phyloP scores from a whole-genome alignment of 2,797 vertebrate genomes.

The Diplodus puntazzo region DNA sequence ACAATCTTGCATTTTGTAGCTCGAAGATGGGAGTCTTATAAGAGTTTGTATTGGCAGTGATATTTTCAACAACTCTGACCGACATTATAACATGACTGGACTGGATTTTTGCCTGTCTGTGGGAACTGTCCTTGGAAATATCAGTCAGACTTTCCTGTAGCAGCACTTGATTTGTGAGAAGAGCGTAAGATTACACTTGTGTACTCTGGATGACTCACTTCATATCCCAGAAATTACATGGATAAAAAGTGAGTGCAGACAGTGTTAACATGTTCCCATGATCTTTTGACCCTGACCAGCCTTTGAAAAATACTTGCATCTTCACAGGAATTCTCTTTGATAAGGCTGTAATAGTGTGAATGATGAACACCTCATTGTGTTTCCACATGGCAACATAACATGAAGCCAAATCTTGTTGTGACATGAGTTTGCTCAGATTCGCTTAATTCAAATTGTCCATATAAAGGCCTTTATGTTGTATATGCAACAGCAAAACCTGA shows the following conservation, averaged over 20 bases:
- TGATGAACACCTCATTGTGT: constrained; percentile 40
- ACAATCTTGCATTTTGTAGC: no score
- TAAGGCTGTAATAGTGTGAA: constrained; percentile 8
- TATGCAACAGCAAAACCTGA: not conserved
- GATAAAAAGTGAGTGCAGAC: constrained; percentile 17
- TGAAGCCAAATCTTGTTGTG: not conserved
- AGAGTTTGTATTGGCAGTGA: not conserved
- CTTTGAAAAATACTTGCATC: constrained; percentile 24
- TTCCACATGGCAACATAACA: constrained; percentile 35
- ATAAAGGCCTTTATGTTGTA: not conserved
- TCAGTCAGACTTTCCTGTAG: not conserved
- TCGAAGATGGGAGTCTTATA: no score
- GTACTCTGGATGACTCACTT: constrained; percentile 7
- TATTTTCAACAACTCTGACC: not conserved
- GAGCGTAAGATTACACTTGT: not conserved
- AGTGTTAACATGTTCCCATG: constrained; percentile 18
- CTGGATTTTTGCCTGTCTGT: not conserved
- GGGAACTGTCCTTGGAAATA: not conserved
- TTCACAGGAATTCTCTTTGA: constrained; percentile 31
- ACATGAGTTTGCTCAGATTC: not conserved
- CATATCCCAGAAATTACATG: constrained; percentile 31
- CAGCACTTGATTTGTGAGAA: not conserved
- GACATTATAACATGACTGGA: not conserved
- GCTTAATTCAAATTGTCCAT: not conserved
- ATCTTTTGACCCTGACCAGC: constrained; percentile 44